Evolutionary conservation across 2,888 invertebrate species (phyloP).

Genomic region (Allolobophora icterica): DNA sequence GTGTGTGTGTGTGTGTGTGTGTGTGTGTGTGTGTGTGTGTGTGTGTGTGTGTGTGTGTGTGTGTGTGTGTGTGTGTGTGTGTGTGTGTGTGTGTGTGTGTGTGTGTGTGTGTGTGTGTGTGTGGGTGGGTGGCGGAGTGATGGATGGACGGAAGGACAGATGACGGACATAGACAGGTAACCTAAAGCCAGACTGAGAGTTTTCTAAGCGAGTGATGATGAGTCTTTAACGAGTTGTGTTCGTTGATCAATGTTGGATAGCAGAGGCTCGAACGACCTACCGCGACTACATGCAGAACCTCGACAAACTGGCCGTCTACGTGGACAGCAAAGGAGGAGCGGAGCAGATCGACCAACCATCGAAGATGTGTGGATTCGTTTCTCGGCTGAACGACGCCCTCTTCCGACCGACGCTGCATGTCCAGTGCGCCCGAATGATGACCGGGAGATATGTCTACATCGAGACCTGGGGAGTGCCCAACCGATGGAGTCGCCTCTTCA

Average conservation of each 20-base stretch:
- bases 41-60: background rate
- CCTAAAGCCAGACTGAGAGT: background rate
- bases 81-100: background rate
- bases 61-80: background rate
- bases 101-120: background rate
- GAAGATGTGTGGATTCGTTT: conserved; percentile 65
- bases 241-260: background rate
- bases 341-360: conserved; percentile 33
- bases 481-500: conserved; percentile 67
- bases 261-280: conserved; percentile 13
- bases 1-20: background rate
- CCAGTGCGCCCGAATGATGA: conserved; percentile 64
- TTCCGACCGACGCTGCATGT: conserved; percentile 66
- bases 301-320: conserved; percentile 67
- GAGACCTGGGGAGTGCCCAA: conserved; percentile 68
- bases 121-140: background rate
- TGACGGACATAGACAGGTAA: background rate
- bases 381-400: conserved; percentile 67
- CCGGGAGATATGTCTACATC: conserved; percentile 68
- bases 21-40: background rate
- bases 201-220: background rate
- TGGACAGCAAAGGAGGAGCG: conserved; percentile 63
- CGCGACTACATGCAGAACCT: conserved; percentile 67
- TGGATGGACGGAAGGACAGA: background rate
- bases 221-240: background rate